Percentiles rank a stretch among this genome's conserved stretches.
Conservation (phyloP, 2,888 invertebrate genomes). For the Idaea aversata region DNA sequence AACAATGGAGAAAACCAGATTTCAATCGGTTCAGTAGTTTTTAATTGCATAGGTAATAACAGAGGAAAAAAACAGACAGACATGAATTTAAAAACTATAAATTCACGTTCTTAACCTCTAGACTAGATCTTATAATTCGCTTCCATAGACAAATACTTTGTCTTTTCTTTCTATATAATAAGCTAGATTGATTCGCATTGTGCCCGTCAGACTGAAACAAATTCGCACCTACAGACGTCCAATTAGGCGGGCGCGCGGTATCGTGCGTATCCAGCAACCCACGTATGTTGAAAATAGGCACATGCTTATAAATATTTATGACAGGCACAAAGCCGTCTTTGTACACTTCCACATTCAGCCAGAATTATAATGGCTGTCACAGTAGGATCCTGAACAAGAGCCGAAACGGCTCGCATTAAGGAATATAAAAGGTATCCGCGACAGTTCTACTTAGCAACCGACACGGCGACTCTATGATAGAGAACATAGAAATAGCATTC, state of each 20-base stretch:
- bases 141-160: too few relatives aligned
- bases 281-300: conserved; percentile 73
- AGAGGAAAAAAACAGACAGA: too few relatives aligned
- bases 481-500: conserved; percentile 65
- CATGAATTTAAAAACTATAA: too few relatives aligned
- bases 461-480: conserved; percentile 61
- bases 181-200: neutral
- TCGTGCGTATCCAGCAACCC: conserved; percentile 75
- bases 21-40: too few relatives aligned
- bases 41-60: too few relatives aligned
- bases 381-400: conserved; percentile 74
- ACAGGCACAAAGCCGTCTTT: conserved; percentile 71
- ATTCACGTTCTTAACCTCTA: too few relatives aligned
- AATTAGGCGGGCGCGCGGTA: conserved; percentile 69
- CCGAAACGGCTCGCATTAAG: conserved; percentile 73
- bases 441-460: conserved; percentile 72
- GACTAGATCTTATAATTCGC: too few relatives aligned
- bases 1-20: too few relatives aligned
- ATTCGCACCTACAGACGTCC: conserved; percentile 68
- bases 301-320: conserved; percentile 78
- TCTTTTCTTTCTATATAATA: too few relatives aligned
- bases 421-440: conserved; percentile 68
- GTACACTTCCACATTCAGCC: conserved; percentile 73
- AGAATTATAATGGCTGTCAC: conserved; percentile 78
- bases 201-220: conserved; percentile 57